Evolutionary conservation across 2,888 invertebrate species (phyloP).

Genomic region (Acrocera orbiculus): DNA sequence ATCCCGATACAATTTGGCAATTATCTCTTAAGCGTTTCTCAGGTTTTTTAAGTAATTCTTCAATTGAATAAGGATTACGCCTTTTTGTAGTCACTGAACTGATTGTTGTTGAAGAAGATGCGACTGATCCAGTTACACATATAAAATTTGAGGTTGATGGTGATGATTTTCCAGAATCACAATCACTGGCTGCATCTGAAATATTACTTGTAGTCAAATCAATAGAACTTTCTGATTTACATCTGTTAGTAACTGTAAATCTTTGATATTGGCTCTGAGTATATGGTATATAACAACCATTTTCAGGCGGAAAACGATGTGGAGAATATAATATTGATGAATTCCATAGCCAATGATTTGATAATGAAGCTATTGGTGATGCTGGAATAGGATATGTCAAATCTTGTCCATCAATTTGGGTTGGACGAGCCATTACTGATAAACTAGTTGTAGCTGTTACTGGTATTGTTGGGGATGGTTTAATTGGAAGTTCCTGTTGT

Average conservation of each 20-base stretch:
- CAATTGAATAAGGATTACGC: slow-evolving; percentile 74
- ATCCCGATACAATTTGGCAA: not conserved
- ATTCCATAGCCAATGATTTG: slow-evolving; percentile 33
- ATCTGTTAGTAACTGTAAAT: slow-evolving; percentile 9
- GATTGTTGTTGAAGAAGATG: slow-evolving; percentile 8
- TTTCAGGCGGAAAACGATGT: slow-evolving; percentile 18
- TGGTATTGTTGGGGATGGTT: slow-evolving; percentile 24
- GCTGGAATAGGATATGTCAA: slow-evolving; percentile 13
- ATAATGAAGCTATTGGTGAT: slow-evolving; percentile 15
- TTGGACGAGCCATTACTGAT: no score
- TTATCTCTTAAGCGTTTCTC: slow-evolving; percentile 32
- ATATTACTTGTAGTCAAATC: slow-evolving; percentile 22
- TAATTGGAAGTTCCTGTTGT: slow-evolving; percentile 18
- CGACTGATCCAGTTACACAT: slow-evolving; percentile 5
- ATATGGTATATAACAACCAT: slow-evolving; percentile 15
- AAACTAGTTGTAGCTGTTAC: slow-evolving; percentile 9
- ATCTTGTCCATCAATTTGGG: slow-evolving; percentile 8
- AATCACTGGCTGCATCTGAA: slow-evolving; percentile 26
- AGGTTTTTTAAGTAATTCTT: slow-evolving; percentile 67
- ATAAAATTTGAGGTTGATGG: slow-evolving; percentile 22
- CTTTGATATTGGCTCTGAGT: slow-evolving; percentile 15
- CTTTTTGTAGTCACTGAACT: slow-evolving; percentile 25
- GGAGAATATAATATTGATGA: slow-evolving; percentile 28
- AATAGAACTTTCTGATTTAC: slow-evolving; percentile 29
- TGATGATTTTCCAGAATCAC: slow-evolving; percentile 31